A percentile compares a stretch with the other conserved stretches of the same genome.
phyloP scores from a whole-genome alignment of 2,888 invertebrate genomes.

The Amiota mariae region DNA sequence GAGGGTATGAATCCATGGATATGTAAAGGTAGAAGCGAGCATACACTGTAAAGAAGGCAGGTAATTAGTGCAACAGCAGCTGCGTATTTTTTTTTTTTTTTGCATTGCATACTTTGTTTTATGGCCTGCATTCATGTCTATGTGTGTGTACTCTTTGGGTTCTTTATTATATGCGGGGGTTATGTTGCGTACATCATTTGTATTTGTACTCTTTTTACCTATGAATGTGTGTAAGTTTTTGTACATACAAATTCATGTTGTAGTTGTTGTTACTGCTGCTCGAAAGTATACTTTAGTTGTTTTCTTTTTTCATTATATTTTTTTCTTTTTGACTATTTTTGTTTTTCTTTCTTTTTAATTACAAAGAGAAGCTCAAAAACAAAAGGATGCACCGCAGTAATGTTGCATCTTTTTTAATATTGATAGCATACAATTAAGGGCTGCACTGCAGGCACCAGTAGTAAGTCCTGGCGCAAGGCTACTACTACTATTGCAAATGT shows the following conservation, averaged over 20 bases:
- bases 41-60: neutral
- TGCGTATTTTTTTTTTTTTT: constrained; percentile 29
- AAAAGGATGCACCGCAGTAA: too few species aligned
- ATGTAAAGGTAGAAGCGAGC: too few species aligned
- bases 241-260: too few species aligned
- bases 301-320: too few species aligned
- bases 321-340: neutral
- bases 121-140: constrained; percentile 45
- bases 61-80: constrained; percentile 34
- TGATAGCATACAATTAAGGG: constrained; percentile 15
- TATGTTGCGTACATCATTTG: too few species aligned
- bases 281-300: too few species aligned
- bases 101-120: constrained; percentile 44
- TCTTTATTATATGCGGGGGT: neutral
- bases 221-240: too few species aligned
- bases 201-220: too few species aligned
- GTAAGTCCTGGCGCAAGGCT: neutral
- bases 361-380: too few species aligned
- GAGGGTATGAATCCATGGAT: neutral
- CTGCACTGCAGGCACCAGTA: neutral
- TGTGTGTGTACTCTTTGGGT: constrained; percentile 35
- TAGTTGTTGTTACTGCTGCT: too few species aligned
- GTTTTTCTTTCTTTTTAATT: constrained; percentile 17
- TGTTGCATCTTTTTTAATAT: constrained; percentile 9
- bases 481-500: too few species aligned